These are phyloP conservation scores for Xiphophorus birchmanni DNA, from an alignment of 2,797 vertebrate genomes.

Conservation along the genomic window DNA sequence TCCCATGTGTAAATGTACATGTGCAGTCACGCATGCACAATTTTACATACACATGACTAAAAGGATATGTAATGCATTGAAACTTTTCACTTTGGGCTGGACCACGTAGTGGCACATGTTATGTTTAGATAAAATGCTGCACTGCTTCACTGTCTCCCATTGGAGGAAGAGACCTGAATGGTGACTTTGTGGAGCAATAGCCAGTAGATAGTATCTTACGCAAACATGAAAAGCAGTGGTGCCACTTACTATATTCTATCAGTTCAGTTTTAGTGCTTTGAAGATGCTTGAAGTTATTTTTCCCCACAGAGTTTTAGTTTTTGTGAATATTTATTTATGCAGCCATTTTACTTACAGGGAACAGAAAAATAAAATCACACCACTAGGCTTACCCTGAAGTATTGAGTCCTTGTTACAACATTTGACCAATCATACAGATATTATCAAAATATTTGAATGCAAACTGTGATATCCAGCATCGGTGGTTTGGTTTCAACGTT, in stretches of 20 bases:
- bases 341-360: too few relatives aligned
- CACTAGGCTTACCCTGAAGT: too few relatives aligned
- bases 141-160: background rate
- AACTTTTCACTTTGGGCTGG: background rate
- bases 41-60: background rate
- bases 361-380: too few relatives aligned
- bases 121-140: background rate
- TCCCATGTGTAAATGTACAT: conserved; percentile 25
- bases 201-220: too few relatives aligned
- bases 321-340: too few relatives aligned
- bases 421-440: background rate
- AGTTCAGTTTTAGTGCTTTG: too few relatives aligned
- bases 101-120: background rate
- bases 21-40: conserved; percentile 3
- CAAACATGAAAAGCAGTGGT: too few relatives aligned
- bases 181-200: background rate
- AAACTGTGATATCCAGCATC: background rate
- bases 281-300: too few relatives aligned
- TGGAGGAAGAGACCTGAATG: background rate
- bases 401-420: too few relatives aligned
- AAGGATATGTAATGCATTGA: background rate
- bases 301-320: too few relatives aligned
- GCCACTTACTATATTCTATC: too few relatives aligned
- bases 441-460: background rate
- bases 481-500: background rate